A percentile compares a stretch with the other conserved stretches of the same genome.
Conservation (phyloP, 1,140 invertebrate species). For the Ganaspis sp. region DNA sequence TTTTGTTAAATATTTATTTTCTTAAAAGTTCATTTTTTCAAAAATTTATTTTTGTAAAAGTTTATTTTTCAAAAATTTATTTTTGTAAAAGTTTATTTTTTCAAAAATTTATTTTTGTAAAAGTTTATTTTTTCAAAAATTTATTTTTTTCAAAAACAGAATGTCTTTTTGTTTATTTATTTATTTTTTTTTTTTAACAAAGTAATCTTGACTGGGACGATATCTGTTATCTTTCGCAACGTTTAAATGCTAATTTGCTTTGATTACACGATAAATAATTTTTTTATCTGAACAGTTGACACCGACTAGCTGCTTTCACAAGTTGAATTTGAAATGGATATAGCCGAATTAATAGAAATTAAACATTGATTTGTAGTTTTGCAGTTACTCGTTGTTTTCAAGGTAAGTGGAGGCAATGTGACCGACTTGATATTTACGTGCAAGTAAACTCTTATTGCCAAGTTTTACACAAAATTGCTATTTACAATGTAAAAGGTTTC, state of each 20-base stretch:
- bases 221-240: neutral
- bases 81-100: too few relatives aligned
- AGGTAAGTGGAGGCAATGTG: slow-evolving; percentile 26
- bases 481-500: too few relatives aligned
- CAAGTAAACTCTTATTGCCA: too few relatives aligned
- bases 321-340: slow-evolving; percentile 62
- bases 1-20: too few relatives aligned
- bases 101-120: too few relatives aligned
- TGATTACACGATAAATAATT: slow-evolving; percentile 27
- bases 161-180: too few relatives aligned
- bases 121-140: too few relatives aligned
- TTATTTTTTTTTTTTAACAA: neutral
- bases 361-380: slow-evolving; percentile 37
- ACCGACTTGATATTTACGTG: neutral
- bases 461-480: too few relatives aligned
- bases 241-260: slow-evolving; percentile 20
- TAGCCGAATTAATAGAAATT: slow-evolving; percentile 53
- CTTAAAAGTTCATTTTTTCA: too few relatives aligned
- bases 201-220: slow-evolving; percentile 7
- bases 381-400: slow-evolving; percentile 39
- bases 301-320: slow-evolving; percentile 55
- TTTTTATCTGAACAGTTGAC: slow-evolving; percentile 46
- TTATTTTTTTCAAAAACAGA: too few relatives aligned
- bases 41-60: too few relatives aligned
- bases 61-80: too few relatives aligned